Conservation (phyloP, 2,797 vertebrate species). For the Phrynocephalus vlangalii region DNA sequence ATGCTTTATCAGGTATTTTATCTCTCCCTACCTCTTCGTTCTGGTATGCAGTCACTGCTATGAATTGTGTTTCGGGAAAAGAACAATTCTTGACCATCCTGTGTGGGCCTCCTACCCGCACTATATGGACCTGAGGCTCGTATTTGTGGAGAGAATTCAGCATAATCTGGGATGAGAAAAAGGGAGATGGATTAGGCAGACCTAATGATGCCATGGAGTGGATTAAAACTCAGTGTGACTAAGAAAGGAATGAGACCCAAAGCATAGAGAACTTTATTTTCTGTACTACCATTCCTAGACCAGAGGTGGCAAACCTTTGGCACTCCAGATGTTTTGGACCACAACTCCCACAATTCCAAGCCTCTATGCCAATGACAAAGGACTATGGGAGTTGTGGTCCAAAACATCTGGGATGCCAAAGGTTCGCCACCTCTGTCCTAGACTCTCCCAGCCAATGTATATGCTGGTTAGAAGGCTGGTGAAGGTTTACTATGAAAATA, state of each 20-base stretch:
- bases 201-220: background rate
- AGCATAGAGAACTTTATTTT: background rate
- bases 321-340: no score
- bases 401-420: no score
- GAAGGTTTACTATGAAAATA: no score
- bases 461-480: no score
- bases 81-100: conserved; percentile 93
- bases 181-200: conserved; percentile 24
- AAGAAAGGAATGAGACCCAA: background rate
- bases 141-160: conserved; percentile 96
- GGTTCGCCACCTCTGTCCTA: no score
- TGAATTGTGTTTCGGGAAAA: conserved; percentile 95
- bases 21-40: conserved; percentile 90
- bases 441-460: no score
- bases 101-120: conserved; percentile 89
- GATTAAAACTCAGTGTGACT: background rate
- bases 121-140: conserved; percentile 94
- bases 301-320: no score
- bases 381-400: no score
- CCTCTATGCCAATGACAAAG: no score
- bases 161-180: conserved; percentile 87
- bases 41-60: conserved; percentile 97
- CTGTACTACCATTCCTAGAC: no score
- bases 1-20: background rate
- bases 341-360: no score